Conservation (phyloP, 2,888 invertebrate genomes). For the Caenorhabditis sp. region DNA sequence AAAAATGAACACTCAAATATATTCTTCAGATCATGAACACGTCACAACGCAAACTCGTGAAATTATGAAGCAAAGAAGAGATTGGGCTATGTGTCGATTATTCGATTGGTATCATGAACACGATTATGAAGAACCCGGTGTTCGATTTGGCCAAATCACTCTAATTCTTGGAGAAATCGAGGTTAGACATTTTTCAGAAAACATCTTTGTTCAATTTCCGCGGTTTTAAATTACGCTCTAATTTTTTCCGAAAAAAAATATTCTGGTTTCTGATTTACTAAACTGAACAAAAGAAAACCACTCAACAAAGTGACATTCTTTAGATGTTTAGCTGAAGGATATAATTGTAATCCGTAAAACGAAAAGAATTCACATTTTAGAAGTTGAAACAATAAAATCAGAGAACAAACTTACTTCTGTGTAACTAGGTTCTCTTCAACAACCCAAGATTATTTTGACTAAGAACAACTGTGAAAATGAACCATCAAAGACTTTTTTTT, state of each 20-base stretch:
- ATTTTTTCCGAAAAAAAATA: too few relatives aligned
- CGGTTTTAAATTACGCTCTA: neutral
- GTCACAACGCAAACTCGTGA: conserved; percentile 46
- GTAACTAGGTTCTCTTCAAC: too few relatives aligned
- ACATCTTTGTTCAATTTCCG: neutral
- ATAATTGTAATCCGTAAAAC: too few relatives aligned
- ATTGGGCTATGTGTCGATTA: conserved; percentile 60
- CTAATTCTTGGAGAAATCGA: conserved; percentile 64
- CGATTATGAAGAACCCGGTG: conserved; percentile 44
- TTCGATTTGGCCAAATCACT: conserved; percentile 62
- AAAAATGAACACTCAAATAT: neutral
- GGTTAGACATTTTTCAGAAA: conserved; percentile 27
- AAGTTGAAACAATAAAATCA: too few relatives aligned
- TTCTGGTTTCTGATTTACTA: neutral
- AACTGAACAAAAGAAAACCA: too few relatives aligned
- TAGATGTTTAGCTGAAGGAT: too few relatives aligned
- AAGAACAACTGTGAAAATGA: too few relatives aligned
- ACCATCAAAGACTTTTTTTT: too few relatives aligned
- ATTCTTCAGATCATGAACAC: conserved; percentile 54
- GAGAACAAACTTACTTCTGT: too few relatives aligned
- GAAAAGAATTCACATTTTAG: too few relatives aligned
- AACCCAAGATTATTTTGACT: too few relatives aligned
- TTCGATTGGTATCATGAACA: conserved; percentile 52
- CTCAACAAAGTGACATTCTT: too few relatives aligned
- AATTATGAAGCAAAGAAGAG: conserved; percentile 49